A percentile compares a stretch with the other conserved stretches of the same genome.
Conservation (phyloP, 2,797 vertebrate species). For the Enteromius mattozi region DNA sequence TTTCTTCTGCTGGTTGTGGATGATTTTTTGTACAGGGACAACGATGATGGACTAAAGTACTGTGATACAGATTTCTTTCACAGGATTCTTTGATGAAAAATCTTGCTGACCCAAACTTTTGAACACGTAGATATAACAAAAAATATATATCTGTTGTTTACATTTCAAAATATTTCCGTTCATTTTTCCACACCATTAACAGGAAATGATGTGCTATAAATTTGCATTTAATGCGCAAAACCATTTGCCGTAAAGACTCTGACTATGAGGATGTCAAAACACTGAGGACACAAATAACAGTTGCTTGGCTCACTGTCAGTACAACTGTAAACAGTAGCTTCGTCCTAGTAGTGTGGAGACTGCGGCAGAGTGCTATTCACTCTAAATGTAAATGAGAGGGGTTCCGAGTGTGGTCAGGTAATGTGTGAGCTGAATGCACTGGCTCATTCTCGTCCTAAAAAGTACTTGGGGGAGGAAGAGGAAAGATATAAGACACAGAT, state of each 20-base stretch:
- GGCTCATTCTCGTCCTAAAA: slow-evolving; percentile 66
- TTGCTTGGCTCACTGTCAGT: slow-evolving; percentile 70
- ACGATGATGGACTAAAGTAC: not conserved
- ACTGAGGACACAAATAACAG: slow-evolving; percentile 62
- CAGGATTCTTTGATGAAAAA: not conserved
- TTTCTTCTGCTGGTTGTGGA: not conserved
- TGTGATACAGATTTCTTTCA: not conserved
- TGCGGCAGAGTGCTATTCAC: slow-evolving; percentile 76
- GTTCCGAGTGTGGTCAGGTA: slow-evolving; percentile 76
- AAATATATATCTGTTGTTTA: not conserved
- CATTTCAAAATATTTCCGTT: not conserved
- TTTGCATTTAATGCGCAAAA: slow-evolving; percentile 29
- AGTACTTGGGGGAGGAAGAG: slow-evolving; percentile 58
- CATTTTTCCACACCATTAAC: slow-evolving; percentile 21
- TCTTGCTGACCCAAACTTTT: not conserved
- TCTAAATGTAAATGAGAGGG: slow-evolving; percentile 86
- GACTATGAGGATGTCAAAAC: slow-evolving; percentile 72
- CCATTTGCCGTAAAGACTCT: slow-evolving; percentile 25
- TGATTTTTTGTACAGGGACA: slow-evolving; percentile 9
- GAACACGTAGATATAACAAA: not conserved
- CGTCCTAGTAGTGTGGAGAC: slow-evolving; percentile 71
- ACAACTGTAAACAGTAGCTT: slow-evolving; percentile 71
- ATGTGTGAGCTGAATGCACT: slow-evolving; percentile 65
- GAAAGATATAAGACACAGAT: slow-evolving; percentile 32
- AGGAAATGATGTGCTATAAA: slow-evolving; percentile 10